phyloP scores from a whole-genome alignment of 2,888 invertebrate genomes.

The Eupithecia subfuscata region DNA sequence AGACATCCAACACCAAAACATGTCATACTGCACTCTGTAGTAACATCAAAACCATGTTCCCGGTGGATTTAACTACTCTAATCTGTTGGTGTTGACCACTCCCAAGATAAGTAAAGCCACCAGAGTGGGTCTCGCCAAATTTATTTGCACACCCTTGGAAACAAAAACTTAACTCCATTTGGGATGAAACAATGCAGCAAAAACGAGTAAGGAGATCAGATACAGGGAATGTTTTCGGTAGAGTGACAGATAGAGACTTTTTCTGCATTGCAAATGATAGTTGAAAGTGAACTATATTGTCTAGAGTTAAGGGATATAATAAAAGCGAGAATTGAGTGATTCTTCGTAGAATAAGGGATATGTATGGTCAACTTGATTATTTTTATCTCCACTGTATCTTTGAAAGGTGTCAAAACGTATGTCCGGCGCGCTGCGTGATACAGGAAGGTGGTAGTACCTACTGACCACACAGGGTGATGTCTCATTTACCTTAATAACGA shows the following conservation, averaged over 20 bases:
- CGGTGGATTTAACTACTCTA: conserved; percentile 67
- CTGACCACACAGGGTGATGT: conserved; percentile 77
- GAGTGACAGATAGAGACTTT: conserved; percentile 71
- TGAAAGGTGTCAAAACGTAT: conserved; percentile 80
- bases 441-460: conserved; percentile 77
- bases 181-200: conserved; percentile 72
- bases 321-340: neutral
- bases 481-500: conserved; percentile 63
- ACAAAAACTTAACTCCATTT: conserved; percentile 73
- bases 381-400: conserved; percentile 74
- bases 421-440: conserved; percentile 78
- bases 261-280: conserved; percentile 38
- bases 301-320: neutral
- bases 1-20: conserved; percentile 9
- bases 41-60: conserved; percentile 60
- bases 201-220: conserved; percentile 80
- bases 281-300: conserved; percentile 9
- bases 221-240: conserved; percentile 73
- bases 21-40: conserved; percentile 30
- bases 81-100: conserved; percentile 59
- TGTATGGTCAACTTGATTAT: conserved; percentile 79
- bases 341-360: neutral
- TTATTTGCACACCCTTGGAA: conserved; percentile 77
- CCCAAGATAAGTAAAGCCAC: conserved; percentile 66
- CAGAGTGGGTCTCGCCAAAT: conserved; percentile 64